Conservation (phyloP, 2,113 vertebrate species). For the Leucosticte australis region DNA sequence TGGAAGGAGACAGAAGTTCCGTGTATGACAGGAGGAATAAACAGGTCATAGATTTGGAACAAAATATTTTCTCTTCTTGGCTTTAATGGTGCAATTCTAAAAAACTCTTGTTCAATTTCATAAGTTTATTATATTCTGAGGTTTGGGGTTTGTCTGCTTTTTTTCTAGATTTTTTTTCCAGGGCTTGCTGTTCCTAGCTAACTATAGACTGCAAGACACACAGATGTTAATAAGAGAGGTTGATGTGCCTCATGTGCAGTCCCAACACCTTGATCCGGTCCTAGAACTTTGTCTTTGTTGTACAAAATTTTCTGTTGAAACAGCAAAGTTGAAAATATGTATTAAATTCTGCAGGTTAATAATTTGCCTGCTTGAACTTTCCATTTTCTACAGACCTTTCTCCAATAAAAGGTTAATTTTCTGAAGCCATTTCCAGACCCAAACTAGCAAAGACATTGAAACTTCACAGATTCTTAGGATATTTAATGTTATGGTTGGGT, state of each 20-base stretch:
- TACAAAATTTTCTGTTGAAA: not conserved
- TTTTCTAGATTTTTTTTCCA: not conserved
- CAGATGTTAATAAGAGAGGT: not conserved
- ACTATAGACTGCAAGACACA: not conserved
- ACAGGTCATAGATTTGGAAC: not conserved
- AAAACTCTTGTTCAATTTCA: not conserved
- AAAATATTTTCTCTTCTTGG: not conserved
- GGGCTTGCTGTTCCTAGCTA: not conserved
- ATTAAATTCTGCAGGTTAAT: not conserved
- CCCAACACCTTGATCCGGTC: not conserved
- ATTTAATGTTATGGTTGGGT: not conserved
- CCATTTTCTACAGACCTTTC: not conserved
- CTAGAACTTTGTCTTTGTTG: not conserved
- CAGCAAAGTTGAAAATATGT: not conserved
- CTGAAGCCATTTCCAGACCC: not conserved
- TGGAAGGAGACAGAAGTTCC: not conserved
- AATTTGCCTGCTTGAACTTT: not conserved
- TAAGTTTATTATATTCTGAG: not conserved
- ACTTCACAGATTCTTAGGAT: not conserved
- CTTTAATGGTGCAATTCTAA: not conserved
- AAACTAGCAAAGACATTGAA: not conserved
- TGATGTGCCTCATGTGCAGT: not conserved
- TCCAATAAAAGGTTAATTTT: not conserved
- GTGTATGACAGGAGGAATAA: not conserved
- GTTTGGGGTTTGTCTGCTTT: rapidly evolving